Conservation (phyloP, 2,113 vertebrate species). For the Zosterops lateralis region DNA sequence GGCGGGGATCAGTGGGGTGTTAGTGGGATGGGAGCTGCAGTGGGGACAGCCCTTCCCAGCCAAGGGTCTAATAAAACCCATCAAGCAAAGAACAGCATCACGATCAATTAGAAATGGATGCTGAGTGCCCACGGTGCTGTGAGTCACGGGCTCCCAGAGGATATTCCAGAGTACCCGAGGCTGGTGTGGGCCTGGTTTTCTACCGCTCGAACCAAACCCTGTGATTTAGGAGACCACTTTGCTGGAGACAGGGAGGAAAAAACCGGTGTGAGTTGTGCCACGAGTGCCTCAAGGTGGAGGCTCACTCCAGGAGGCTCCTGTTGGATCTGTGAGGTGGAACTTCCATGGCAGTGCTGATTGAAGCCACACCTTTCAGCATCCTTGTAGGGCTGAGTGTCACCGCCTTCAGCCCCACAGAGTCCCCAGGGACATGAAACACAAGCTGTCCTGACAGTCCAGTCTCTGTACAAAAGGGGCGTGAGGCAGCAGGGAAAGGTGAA, state of each 20-base stretch:
- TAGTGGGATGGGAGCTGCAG: neutral
- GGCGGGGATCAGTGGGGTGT: accelerated
- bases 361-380: neutral
- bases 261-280: neutral
- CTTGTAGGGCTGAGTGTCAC: neutral
- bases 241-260: neutral
- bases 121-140: neutral
- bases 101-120: neutral
- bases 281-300: neutral
- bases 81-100: neutral
- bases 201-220: neutral
- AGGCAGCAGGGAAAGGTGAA: neutral
- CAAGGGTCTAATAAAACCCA: neutral
- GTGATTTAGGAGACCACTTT: neutral
- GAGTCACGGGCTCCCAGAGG: neutral
- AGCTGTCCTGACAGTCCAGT: neutral
- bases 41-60: neutral
- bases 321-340: no score
- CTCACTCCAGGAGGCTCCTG: neutral
- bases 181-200: neutral
- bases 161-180: neutral
- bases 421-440: neutral
- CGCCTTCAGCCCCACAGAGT: neutral
- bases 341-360: neutral
- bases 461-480: neutral